Evolutionary conservation across 53 echinoderm and acorn worm species (phyloP).

Genomic region (Temnopleurus reevesii): DNA sequence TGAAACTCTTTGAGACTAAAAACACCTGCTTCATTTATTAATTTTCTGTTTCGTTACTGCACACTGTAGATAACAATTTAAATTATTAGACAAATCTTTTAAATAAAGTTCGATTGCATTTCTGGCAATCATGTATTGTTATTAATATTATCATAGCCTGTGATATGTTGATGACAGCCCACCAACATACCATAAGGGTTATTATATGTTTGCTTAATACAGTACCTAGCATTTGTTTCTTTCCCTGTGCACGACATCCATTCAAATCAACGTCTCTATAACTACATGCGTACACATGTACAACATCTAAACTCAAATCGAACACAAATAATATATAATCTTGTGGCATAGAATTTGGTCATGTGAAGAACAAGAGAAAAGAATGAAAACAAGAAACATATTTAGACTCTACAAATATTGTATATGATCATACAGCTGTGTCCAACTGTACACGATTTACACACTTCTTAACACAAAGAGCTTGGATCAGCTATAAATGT

Average conservation of each 20-base stretch:
- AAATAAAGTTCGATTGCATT: no score
- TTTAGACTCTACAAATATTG: slow-evolving; percentile 38
- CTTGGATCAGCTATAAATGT: background rate
- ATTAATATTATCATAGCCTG: no score
- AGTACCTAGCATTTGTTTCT: background rate
- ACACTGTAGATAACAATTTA: no score
- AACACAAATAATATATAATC: slow-evolving; percentile 23
- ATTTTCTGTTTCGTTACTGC: no score
- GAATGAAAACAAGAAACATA: slow-evolving; percentile 13
- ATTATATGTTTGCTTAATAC: no score
- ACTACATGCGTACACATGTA: no score
- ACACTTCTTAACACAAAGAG: slow-evolving; percentile 36
- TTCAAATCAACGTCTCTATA: background rate
- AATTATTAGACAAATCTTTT: no score
- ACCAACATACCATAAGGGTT: no score
- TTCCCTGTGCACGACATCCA: background rate
- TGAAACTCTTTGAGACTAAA: no score
- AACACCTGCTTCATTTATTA: no score
- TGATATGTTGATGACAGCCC: no score
- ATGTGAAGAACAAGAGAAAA: slow-evolving; percentile 21
- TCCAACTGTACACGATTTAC: slow-evolving; percentile 50
- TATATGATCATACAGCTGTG: slow-evolving; percentile 40
- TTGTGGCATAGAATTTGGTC: slow-evolving; percentile 41
- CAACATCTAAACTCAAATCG: slow-evolving; percentile 3
- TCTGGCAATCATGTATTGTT: no score